Evolutionary conservation across 2,113 vertebrate genomes (phyloP).

Genomic region (Tonatia bakeri): DNA sequence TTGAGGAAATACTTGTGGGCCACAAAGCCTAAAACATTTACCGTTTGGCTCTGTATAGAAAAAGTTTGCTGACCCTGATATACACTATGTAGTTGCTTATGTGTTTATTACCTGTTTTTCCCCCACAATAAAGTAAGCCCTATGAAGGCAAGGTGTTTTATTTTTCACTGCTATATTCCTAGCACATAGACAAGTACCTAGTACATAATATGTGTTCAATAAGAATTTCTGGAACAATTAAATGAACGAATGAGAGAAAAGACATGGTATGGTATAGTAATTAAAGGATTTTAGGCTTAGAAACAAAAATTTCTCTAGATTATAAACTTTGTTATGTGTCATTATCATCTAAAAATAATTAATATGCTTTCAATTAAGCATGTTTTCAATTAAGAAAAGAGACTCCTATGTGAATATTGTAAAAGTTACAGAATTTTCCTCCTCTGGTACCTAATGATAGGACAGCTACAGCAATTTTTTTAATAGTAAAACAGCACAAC

Average conservation of each 20-base stretch:
- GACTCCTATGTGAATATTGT: neutral
- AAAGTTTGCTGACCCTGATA: neutral
- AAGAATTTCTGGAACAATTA: neutral
- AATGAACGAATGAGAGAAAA: neutral
- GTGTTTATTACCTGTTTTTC: neutral
- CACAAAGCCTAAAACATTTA: neutral
- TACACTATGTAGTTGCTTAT: neutral
- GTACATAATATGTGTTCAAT: neutral
- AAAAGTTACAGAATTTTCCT: neutral
- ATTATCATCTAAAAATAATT: neutral
- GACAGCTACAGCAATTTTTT: neutral
- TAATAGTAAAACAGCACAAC: neutral
- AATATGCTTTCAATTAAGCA: neutral
- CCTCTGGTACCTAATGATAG: neutral
- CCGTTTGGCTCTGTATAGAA: neutral
- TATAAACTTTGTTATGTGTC: neutral
- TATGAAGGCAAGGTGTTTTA: neutral
- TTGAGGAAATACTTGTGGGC: neutral
- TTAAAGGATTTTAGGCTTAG: neutral
- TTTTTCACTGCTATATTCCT: neutral
- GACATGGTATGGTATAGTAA: neutral
- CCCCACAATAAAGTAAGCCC: neutral
- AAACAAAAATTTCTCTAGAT: neutral
- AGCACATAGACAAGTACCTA: neutral
- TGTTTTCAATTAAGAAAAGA: neutral